Conservation (phyloP, 2,113 vertebrate genomes). For the Mesoclemmys tuberculata region DNA sequence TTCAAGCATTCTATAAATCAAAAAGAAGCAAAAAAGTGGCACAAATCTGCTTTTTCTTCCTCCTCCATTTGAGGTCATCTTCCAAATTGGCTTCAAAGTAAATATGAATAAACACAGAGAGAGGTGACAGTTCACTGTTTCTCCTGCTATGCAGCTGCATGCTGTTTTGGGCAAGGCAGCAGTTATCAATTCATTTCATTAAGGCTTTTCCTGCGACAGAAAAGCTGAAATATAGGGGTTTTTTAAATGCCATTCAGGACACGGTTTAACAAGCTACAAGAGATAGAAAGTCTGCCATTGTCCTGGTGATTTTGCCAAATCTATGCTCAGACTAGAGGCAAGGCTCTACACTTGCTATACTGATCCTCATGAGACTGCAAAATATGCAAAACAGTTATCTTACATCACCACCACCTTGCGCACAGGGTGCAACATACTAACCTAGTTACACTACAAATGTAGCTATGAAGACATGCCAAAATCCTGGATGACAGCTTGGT, state of each 20-base stretch:
- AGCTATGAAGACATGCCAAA: too few relatives aligned
- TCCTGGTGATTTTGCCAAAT: not conserved
- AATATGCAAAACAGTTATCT: not conserved
- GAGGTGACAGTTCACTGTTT: not conserved
- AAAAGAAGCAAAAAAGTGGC: not conserved
- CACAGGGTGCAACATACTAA: not conserved
- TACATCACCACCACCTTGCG: not conserved
- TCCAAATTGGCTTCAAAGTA: not conserved
- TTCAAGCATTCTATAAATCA: too few relatives aligned
- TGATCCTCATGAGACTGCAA: not conserved
- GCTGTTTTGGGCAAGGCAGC: not conserved
- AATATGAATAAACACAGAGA: not conserved
- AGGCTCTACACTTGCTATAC: not conserved
- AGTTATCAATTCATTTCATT: not conserved
- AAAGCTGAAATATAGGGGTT: not conserved
- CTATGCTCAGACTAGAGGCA: not conserved
- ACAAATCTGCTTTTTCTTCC: too few relatives aligned
- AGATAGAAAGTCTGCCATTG: not conserved
- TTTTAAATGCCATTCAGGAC: not conserved
- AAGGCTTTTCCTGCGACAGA: not conserved
- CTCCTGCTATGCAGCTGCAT: not conserved
- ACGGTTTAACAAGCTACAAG: not conserved
- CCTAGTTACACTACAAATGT: not conserved
- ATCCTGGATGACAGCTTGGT: too few relatives aligned
- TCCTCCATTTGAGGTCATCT: not conserved